Evolutionary conservation across 2,888 invertebrate species (phyloP).

Genomic region (Calliphora vomitoria): DNA sequence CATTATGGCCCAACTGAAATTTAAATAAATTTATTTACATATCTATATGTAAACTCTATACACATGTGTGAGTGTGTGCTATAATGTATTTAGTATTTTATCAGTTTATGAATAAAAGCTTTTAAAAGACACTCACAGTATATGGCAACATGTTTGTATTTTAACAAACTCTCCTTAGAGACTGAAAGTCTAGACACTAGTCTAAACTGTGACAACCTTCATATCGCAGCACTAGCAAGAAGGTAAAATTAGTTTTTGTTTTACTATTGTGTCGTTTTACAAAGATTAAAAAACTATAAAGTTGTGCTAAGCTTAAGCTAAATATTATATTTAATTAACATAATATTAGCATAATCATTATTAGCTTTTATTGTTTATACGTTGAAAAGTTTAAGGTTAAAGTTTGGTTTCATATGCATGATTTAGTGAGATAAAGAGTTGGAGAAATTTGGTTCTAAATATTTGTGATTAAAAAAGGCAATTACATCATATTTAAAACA

Average conservation of each 20-base stretch:
- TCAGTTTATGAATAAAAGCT: neutral
- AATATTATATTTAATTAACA: slow-evolving; percentile 12
- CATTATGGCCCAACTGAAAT: slow-evolving; percentile 4
- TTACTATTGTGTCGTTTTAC: neutral
- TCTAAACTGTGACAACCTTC: neutral
- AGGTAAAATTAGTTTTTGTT: slow-evolving; percentile 1
- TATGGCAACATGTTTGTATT: neutral
- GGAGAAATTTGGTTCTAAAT: neutral
- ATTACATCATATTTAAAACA: too few relatives aligned
- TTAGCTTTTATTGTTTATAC: neutral
- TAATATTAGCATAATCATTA: slow-evolving; percentile 10
- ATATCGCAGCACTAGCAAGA: too few relatives aligned
- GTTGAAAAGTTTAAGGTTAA: neutral
- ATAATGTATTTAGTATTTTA: neutral
- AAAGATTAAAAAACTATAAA: slow-evolving; percentile 4
- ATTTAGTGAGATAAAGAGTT: neutral
- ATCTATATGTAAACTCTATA: neutral
- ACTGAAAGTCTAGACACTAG: neutral
- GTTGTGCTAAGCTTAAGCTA: neutral
- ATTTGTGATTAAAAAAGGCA: neutral
- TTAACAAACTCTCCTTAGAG: neutral
- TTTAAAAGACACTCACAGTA: neutral
- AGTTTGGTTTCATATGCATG: neutral
- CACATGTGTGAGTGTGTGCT: neutral
- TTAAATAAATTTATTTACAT: slow-evolving; percentile 9